A percentile compares a stretch with the other conserved stretches of the same genome.
phyloP scores from a whole-genome alignment of 2,888 invertebrate species.

The Tipula vernalis region DNA sequence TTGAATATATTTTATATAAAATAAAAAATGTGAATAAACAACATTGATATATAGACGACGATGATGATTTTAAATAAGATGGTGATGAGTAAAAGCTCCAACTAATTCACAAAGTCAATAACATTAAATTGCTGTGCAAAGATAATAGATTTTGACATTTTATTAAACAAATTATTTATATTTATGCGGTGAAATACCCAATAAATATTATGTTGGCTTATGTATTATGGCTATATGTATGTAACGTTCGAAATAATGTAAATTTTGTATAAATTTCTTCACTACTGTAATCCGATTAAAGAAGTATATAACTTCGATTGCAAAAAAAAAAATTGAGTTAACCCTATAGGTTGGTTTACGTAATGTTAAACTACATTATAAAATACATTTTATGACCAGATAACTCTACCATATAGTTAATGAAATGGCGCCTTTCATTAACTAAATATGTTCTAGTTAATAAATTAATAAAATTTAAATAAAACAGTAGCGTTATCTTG shows the following conservation, averaged over 20 bases:
- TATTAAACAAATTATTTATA: neutral
- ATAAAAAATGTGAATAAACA: neutral
- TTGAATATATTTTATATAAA: neutral
- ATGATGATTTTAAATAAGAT: neutral
- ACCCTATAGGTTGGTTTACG: too few relatives aligned
- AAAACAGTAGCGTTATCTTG: too few relatives aligned
- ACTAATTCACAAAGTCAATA: neutral
- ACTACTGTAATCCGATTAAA: neutral
- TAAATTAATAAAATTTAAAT: too few relatives aligned
- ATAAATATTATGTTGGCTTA: neutral
- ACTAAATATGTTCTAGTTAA: too few relatives aligned
- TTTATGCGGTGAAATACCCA: neutral
- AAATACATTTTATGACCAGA: too few relatives aligned
- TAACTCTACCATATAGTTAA: too few relatives aligned
- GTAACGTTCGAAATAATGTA: neutral
- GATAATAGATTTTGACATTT: neutral
- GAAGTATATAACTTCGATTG: neutral
- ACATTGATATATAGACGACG: neutral
- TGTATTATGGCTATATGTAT: too few relatives aligned
- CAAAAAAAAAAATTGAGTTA: too few relatives aligned
- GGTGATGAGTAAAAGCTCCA: neutral
- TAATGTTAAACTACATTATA: too few relatives aligned
- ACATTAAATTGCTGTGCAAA: neutral
- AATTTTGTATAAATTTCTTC: too few relatives aligned
- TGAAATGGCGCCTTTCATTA: too few relatives aligned